phyloP scores from a whole-genome alignment of 2,888 invertebrate species.

The Troilus luridus region DNA sequence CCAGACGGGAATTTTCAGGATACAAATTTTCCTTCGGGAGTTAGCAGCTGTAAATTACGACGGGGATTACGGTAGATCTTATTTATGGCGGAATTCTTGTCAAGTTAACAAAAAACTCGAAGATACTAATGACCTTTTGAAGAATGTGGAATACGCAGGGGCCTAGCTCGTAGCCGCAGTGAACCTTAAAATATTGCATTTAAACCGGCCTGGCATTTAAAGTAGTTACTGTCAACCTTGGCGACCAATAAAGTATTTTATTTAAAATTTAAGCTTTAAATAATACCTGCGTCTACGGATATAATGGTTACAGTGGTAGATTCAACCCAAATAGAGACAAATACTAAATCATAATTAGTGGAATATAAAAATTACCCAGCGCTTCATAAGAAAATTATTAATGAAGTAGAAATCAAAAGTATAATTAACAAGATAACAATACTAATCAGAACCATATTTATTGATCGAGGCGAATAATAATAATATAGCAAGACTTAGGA shows the following conservation, averaged over 20 bases:
- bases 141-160: conserved; percentile 15
- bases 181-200: conserved; percentile 24
- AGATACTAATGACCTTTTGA: conserved; percentile 5
- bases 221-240: not conserved
- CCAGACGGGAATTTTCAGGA: not conserved
- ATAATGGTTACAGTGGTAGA: not conserved
- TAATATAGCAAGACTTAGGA: too few species aligned
- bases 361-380: not conserved
- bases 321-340: not conserved
- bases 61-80: not conserved
- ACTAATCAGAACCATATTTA: too few species aligned
- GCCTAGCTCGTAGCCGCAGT: not conserved
- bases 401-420: too few species aligned
- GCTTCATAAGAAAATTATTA: too few species aligned
- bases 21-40: not conserved
- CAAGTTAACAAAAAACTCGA: conserved; percentile 33
- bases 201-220: conserved; percentile 7
- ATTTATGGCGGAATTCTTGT: conserved; percentile 34
- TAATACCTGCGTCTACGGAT: not conserved
- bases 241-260: not conserved
- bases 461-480: too few species aligned
- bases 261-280: not conserved
- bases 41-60: conserved; percentile 3
- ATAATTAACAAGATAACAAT: too few species aligned
- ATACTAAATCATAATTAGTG: not conserved